A percentile compares a stretch with the other conserved stretches of the same genome.
phyloP scores from a whole-genome alignment of 2,113 vertebrate species.

The Dermatemys mawii region DNA sequence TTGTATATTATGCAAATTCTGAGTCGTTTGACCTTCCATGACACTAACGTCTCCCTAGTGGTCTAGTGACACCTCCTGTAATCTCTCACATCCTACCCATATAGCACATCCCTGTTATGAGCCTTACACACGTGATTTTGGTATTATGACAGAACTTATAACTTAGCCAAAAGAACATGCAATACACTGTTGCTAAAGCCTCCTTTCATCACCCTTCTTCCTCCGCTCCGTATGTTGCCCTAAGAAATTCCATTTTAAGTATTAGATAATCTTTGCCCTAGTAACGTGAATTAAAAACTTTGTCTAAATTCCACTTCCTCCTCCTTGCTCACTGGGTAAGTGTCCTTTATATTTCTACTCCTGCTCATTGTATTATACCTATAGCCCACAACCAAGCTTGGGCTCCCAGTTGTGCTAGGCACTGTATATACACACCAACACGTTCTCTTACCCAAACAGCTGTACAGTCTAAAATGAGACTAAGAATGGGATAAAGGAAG shows the following conservation, averaged over 20 bases:
- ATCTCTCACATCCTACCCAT: neutral
- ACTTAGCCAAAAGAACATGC: neutral
- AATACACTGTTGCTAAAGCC: neutral
- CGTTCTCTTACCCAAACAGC: neutral
- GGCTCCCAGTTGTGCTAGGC: neutral
- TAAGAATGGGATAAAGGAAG: neutral
- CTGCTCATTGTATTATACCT: neutral
- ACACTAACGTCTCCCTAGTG: neutral
- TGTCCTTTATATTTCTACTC: neutral
- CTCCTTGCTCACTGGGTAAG: neutral
- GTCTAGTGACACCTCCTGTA: neutral
- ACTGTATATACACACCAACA: neutral
- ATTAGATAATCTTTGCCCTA: neutral
- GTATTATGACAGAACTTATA: neutral
- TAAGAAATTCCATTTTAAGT: neutral
- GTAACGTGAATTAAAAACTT: neutral
- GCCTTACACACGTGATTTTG: neutral
- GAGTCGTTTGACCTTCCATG: neutral
- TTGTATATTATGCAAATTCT: neutral
- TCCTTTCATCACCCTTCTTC: neutral
- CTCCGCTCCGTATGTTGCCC: neutral
- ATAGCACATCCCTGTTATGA: neutral
- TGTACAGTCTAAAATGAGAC: rapidly evolving
- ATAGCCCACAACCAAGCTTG: neutral
- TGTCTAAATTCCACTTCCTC: neutral